A percentile compares a stretch with the other conserved stretches of the same genome.
Conservation (phyloP, 2,888 invertebrate genomes). For the Baccha elongata region DNA sequence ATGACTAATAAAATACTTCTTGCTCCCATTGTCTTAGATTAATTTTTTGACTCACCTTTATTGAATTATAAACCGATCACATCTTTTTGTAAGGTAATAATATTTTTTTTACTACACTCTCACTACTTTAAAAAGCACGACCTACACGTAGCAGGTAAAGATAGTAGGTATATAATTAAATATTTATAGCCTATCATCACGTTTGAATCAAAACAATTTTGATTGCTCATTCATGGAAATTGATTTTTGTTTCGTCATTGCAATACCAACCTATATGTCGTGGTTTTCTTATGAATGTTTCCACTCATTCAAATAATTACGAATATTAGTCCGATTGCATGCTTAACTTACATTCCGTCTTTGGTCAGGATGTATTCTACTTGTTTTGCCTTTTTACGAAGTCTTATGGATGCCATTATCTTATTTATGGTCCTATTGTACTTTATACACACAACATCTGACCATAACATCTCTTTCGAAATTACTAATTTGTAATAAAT, state of each 20-base stretch:
- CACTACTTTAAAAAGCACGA: slow-evolving; percentile 30
- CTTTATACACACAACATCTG: slow-evolving; percentile 4
- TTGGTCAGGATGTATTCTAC: slow-evolving; percentile 9
- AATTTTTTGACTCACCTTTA: slow-evolving; percentile 20
- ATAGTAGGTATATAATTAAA: slow-evolving; percentile 6
- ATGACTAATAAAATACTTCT: background rate
- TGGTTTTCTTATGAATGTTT: background rate
- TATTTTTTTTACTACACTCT: slow-evolving; percentile 37
- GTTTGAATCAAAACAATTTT: slow-evolving; percentile 6
- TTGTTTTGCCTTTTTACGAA: background rate
- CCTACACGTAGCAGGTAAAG: slow-evolving; percentile 15
- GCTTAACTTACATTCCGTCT: background rate
- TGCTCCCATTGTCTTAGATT: background rate
- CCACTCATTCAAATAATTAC: background rate
- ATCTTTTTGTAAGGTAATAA: slow-evolving; percentile 23
- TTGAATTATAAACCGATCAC: slow-evolving; percentile 18
- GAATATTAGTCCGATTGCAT: background rate
- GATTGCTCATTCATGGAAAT: slow-evolving; percentile 9
- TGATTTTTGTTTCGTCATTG: slow-evolving; percentile 8
- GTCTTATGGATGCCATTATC: background rate
- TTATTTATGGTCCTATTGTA: slow-evolving; percentile 22
- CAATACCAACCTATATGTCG: no score
- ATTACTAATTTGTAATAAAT: slow-evolving; percentile 1
- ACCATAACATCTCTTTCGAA: background rate
- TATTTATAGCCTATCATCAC: slow-evolving; percentile 31